These are phyloP conservation scores for Lacerta agilis DNA, from an alignment of 2,797 vertebrate genomes.

Conservation along the genomic window DNA sequence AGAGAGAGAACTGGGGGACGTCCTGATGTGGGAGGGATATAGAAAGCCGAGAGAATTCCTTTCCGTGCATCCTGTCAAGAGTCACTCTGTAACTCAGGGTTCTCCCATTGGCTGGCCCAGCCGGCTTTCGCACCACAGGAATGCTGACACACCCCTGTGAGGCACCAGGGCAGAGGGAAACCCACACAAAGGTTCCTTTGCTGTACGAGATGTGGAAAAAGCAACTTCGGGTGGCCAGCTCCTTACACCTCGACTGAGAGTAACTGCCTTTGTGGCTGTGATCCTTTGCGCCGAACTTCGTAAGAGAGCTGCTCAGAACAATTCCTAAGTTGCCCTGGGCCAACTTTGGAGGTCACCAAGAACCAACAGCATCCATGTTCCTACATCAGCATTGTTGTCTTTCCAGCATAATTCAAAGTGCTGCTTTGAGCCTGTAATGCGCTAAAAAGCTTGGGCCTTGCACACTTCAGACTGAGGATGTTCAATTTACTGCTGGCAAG, in stretches of 20 bases:
- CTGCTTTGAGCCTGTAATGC: background rate
- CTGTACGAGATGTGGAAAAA: background rate
- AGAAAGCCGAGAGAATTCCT: conserved; percentile 33
- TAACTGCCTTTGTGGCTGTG: background rate
- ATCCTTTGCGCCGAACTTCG: background rate
- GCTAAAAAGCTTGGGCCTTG: background rate
- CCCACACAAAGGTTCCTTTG: conserved; percentile 24
- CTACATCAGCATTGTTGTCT: background rate
- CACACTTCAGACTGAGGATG: background rate
- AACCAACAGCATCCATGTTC: background rate
- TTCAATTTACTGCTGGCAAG: background rate
- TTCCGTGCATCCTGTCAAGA: conserved; percentile 40
- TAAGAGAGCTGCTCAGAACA: background rate
- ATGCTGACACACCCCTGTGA: conserved; percentile 62
- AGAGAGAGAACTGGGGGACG: conserved; percentile 16
- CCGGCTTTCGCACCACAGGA: conserved; percentile 70
- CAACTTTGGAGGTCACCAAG: background rate
- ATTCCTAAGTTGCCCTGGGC: background rate
- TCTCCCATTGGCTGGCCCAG: conserved; percentile 65
- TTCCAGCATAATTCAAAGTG: background rate
- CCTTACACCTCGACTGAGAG: conserved; percentile 6
- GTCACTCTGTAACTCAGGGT: conserved; percentile 42
- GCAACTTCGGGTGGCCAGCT: conserved; percentile 32
- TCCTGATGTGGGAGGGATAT: conserved; percentile 30
- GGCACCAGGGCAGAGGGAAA: conserved; percentile 14